These are phyloP conservation scores for Prosapia bicincta DNA, from an alignment of 2,888 invertebrate species.

Conservation along the genomic window DNA sequence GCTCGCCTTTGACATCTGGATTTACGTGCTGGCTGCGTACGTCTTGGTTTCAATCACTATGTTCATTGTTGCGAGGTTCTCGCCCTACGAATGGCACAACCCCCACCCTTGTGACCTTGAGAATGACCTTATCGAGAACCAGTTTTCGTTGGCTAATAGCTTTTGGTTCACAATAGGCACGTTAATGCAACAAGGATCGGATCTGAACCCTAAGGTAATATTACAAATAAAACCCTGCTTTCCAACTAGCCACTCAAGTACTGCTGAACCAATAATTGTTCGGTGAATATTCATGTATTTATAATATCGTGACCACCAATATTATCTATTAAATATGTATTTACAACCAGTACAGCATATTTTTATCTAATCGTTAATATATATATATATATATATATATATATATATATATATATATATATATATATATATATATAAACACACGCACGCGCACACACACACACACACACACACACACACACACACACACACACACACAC, in stretches of 20 bases:
- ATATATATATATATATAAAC: too few relatives aligned
- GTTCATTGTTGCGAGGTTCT: constrained; percentile 76
- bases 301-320: too few relatives aligned
- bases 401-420: too few relatives aligned
- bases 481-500: too few relatives aligned
- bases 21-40: constrained; percentile 77
- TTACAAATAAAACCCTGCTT: not conserved
- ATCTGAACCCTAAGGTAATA: constrained; percentile 69
- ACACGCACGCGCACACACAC: too few relatives aligned
- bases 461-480: too few relatives aligned
- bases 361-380: too few relatives aligned
- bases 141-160: constrained; percentile 77
- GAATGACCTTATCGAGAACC: constrained; percentile 64
- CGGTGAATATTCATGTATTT: too few relatives aligned
- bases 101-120: constrained; percentile 62
- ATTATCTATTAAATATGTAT: too few relatives aligned
- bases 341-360: too few relatives aligned
- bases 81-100: constrained; percentile 77
- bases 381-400: too few relatives aligned
- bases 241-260: not conserved
- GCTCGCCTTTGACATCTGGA: constrained; percentile 81
- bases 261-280: too few relatives aligned
- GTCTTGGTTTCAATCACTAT: constrained; percentile 72
- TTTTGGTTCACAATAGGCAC: constrained; percentile 90
- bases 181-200: constrained; percentile 81